Evolutionary conservation across 2,113 vertebrate genomes (phyloP).

Genomic region (Sorex araneus): DNA sequence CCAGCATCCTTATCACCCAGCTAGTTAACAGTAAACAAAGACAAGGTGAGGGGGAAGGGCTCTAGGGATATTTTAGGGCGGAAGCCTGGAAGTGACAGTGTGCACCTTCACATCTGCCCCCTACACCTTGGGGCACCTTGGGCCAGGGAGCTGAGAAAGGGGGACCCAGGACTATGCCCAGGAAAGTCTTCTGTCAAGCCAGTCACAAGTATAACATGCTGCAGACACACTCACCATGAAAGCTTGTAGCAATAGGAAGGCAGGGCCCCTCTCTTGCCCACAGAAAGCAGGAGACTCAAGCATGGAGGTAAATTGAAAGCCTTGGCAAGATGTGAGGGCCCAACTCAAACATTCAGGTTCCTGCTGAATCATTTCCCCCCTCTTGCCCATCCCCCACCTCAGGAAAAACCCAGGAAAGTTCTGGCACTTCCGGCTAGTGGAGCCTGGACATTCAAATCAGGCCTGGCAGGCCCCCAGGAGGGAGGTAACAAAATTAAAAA

Average conservation of each 20-base stretch:
- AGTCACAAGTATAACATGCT: background rate
- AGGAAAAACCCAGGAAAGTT: slow-evolving; percentile 58
- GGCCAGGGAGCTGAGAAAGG: background rate
- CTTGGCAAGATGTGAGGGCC: background rate
- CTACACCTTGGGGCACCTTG: too few species aligned
- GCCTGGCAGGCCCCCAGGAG: slow-evolving; percentile 71
- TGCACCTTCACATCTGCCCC: background rate
- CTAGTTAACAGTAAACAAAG: background rate
- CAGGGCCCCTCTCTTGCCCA: background rate
- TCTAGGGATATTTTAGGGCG: too few species aligned
- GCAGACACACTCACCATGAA: background rate
- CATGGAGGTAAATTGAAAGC: too few species aligned
- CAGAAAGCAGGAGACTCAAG: background rate
- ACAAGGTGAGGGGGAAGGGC: background rate
- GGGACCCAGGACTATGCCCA: too few species aligned
- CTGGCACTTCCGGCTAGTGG: background rate
- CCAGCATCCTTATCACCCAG: background rate
- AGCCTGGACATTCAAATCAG: slow-evolving; percentile 63
- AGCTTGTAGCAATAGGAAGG: background rate
- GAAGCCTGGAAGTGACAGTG: background rate
- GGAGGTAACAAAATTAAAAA: slow-evolving; percentile 82
- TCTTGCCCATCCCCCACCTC: background rate
- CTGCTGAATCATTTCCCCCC: slow-evolving; percentile 1
- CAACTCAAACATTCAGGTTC: slow-evolving; percentile 20
- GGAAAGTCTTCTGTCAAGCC: background rate